Base-by-base conservation (phyloP, 2,888 invertebrate species). In the Drosophila niveifrons region DNA sequence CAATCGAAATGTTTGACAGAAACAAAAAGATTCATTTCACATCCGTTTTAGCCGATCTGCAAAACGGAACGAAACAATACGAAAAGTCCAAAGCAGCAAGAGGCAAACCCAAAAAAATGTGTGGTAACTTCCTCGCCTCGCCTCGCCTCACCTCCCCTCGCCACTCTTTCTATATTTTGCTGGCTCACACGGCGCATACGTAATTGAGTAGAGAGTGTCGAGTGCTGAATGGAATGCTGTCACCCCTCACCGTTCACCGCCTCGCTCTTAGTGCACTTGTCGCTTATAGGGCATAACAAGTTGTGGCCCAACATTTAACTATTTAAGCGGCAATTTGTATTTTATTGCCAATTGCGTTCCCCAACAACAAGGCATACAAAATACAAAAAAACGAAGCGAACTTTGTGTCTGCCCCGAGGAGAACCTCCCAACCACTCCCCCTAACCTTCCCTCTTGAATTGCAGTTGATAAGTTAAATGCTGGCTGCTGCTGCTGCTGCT, bases 281-380 rank as follows among this genome's bases (percentile, higher is more conserved):
- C 29, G 17, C 8, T n/a, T 44, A 52, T 47, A 59, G 63, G 43
- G 39, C 59, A 53, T 55, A 53, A 65, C 67, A 72, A 58, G 66
- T 64, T 78, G 66, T 67, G 68, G 70, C 46, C 68, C 53, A 59
- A 62, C 52, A 77, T 85, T 78, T 70, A 85, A 88, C 87, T 83
- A 78, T 85, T 88, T 80, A 85, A 85, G 84, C 84, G 86, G 87
- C 85, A 85, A 85, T 85, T 85, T 83, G 87, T 86, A 83, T 88
- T 88, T 84, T 86, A 85, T 88, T 84, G 86, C 78, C 86, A 85
- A 82, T 65, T 72, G 72, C 66, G 48, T 62, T 56, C 53, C 57
- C 61, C 61, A 68, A 47, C 39, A 43, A 10, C 56, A 53, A 36
- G 23, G 36, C 23, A 53, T 50, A 53, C 23, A 23, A 11, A 23